Evolutionary conservation across 2,888 invertebrate species (phyloP), one percentile per base, ranked within the genome.

Genomic region (Sycophila texana): DNA sequence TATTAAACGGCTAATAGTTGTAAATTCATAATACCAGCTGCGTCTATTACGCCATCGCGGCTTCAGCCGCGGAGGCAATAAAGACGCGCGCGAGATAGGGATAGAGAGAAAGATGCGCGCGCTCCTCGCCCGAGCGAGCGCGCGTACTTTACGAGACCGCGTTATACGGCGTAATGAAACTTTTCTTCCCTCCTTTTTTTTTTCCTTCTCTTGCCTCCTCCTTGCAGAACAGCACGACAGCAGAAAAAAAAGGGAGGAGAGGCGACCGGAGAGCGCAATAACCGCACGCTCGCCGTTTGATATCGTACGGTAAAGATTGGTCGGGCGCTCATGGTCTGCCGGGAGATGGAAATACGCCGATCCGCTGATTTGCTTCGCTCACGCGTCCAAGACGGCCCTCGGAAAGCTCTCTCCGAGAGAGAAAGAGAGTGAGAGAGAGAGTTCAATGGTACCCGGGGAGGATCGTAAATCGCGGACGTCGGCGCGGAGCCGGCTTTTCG

Each of bases 1-100:
- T 75, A 75, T 75, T 75, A 75, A 75, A 67, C 16, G 61, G 51
- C 30, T 68, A 75, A 68, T 67, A 75, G 75, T 75, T 75, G 75
- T 67, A 75, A 68, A 68, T 75, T 61, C 60, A 68, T 60, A 68
- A 75, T 68, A 60, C 53, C 49, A 22, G 58, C 22, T 63, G 47
- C 63, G 63, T 47, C 63, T 18, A 13, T 39, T 18, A 18, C 47
- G 58, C 63, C 22, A n/a, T n/a, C 39, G 63, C 55, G 63, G 55
- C 55, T 22, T 7, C 30, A 12, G 39, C 58, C 26, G 51, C 20
- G 4, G 49, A 55, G 22, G 66, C 58, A 74, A 70, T 70, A 70
- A 74, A 65, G 65, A 18, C 22, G 65, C 55, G 53, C 49, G 30
- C 63, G 53, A 68, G 55, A 68, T 30, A 68, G 55, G 55, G 55